A percentile compares a stretch with the other conserved stretches of the same genome.
Evolutionary conservation across 2,888 invertebrate genomes (phyloP).

Genomic region (Coelopa pilipes): DNA sequence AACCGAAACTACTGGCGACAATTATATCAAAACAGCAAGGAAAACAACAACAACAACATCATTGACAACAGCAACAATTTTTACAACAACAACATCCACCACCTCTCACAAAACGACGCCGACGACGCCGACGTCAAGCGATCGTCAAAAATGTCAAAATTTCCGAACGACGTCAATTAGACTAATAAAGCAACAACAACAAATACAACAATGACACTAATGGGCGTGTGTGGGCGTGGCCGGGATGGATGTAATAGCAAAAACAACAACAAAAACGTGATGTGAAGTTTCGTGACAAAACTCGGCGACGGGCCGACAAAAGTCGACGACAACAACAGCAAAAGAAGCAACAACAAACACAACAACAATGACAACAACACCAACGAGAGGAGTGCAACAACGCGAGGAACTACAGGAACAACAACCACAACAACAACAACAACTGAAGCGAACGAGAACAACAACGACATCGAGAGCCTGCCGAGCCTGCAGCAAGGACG

Average conservation of each 20-base stretch:
- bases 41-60: background rate
- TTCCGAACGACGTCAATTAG: slow-evolving; percentile 62
- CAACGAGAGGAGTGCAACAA: no score
- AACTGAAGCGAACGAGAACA: no score
- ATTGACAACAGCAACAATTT: background rate
- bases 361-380: no score
- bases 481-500: slow-evolving; percentile 28
- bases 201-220: slow-evolving; percentile 35
- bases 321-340: slow-evolving; percentile 25
- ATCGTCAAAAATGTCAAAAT: background rate
- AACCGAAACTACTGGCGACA: no score
- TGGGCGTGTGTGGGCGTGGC: no score
- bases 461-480: no score
- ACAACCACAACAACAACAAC: no score
- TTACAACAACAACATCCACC: background rate
- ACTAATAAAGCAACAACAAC: slow-evolving; percentile 59
- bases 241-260: slow-evolving; percentile 22
- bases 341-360: no score
- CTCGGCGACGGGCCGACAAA: slow-evolving; percentile 33
- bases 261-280: slow-evolving; percentile 40
- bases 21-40: no score
- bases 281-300: slow-evolving; percentile 42
- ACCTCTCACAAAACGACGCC: no score
- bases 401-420: no score
- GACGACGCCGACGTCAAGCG: no score